A percentile compares a stretch with the other conserved stretches of the same genome.
phyloP scores from a whole-genome alignment of 2,797 vertebrate species.

The Anomalospiza imberbis region DNA sequence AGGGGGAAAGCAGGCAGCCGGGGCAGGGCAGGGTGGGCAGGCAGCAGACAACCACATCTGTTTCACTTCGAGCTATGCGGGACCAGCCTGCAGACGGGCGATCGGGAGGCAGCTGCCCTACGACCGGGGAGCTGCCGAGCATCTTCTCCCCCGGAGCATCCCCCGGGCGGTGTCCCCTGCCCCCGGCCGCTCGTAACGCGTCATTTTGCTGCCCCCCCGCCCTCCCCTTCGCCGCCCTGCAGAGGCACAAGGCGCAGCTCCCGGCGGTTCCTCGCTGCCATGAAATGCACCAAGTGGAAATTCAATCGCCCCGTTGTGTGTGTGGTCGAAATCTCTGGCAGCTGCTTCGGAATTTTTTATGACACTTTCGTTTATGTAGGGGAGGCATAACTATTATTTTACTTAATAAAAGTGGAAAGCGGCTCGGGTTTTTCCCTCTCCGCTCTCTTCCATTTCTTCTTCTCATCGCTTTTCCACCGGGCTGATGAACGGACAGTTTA shows the following conservation, averaged over 20 bases:
- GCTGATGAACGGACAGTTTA: neutral
- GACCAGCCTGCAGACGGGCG: neutral
- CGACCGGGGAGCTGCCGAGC: neutral
- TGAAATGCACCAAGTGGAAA: slow-evolving; percentile 52
- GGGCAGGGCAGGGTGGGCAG: neutral
- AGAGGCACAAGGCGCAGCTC: slow-evolving; percentile 13
- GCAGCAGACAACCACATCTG: neutral
- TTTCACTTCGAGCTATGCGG: neutral
- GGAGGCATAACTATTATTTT: slow-evolving; percentile 65
- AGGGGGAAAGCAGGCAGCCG: neutral
- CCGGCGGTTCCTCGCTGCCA: slow-evolving; percentile 24
- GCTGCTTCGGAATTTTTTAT: slow-evolving; percentile 67
- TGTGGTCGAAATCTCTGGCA: slow-evolving; percentile 71
- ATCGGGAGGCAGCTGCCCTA: neutral
- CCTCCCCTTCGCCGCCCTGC: neutral
- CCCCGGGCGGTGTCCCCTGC: neutral
- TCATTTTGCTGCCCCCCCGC: neutral
- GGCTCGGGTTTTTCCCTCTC: slow-evolving; percentile 5
- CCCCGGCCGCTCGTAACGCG: neutral
- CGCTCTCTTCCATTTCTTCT: neutral
- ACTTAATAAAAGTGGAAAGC: slow-evolving; percentile 55
- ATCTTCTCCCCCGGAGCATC: neutral
- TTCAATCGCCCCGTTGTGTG: slow-evolving; percentile 60
- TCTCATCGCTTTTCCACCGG: neutral
- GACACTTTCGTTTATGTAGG: slow-evolving; percentile 59